Conservation (phyloP, 2,888 invertebrate species). For the Ctenicera cuprea region DNA sequence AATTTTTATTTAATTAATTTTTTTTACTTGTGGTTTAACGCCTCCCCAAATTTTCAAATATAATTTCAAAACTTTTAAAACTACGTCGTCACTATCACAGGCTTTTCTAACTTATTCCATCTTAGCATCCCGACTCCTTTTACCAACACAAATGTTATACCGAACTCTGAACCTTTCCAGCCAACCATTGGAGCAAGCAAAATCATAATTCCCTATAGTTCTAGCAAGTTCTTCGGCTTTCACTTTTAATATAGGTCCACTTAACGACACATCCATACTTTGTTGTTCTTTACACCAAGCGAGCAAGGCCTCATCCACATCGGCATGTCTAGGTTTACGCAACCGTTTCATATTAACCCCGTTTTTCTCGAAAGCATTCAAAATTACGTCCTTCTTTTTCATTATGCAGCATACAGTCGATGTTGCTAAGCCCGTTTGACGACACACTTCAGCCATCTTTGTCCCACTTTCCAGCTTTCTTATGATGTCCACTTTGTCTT, state of each 20-base stretch:
- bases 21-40: too few species aligned
- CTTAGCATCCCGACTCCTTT: constrained; percentile 3
- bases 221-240: constrained; percentile 52
- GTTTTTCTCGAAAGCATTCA: constrained; percentile 43
- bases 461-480: constrained; percentile 46
- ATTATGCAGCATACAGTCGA: constrained; percentile 52
- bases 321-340: constrained; percentile 33
- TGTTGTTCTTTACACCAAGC: constrained; percentile 51
- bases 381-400: constrained; percentile 45
- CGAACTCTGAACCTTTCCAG: constrained; percentile 47
- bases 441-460: constrained; percentile 36
- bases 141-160: constrained; percentile 43
- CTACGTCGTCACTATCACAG: too few species aligned
- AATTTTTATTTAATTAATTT: too few species aligned
- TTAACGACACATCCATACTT: constrained; percentile 40
- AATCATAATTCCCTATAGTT: constrained; percentile 40
- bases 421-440: constrained; percentile 37
- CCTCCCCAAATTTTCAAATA: too few species aligned
- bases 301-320: constrained; percentile 47
- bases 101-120: too few species aligned
- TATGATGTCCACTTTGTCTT: constrained; percentile 53
- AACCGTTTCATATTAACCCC: constrained; percentile 36
- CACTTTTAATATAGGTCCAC: constrained; percentile 50
- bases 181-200: constrained; percentile 49
- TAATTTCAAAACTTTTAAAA: too few species aligned